Base-by-base conservation (phyloP, 2,888 invertebrate genomes). In the Leucania comma region DNA sequence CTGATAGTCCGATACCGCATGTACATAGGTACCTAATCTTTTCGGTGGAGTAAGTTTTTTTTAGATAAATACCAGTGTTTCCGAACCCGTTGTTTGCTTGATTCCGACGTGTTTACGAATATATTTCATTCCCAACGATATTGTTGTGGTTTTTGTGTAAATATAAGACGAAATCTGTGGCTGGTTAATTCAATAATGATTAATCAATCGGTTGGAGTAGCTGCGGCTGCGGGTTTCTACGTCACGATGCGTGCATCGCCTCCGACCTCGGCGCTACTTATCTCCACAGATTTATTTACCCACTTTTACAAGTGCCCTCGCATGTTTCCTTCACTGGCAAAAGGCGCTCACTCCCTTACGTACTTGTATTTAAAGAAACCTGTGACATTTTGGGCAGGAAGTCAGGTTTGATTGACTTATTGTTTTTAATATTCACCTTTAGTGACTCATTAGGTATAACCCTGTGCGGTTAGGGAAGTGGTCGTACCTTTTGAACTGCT, bases 231-330 rank as follows among this genome's bases (percentile, higher is more conserved):
- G 57, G 58, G 75, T 72, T 72, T 74, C 71, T 71, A 83, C 76
- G 83, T 83, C 84, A 76, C 82, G 81, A 78, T 68, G 83, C 82
- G 81, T 81, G 81, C 80, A 72, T 78, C 76, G 80, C 83, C 76
- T 80, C 69, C 78, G 91, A 90, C 93, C 94, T 93, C 90, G 93
- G 89, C 91, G 90, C 90, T 89, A 88, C 90, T 92, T 91, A 91
- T 90, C 90, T 88, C 83, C 79, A 85, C 87, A 87, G 90, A 90
- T 91, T 91, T 88, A 89, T 89, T 87, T 88, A 85, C 85, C 83
- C 84, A 88, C 83, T 87, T 88, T 89, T 84, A 85, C 82, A 72
- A 81, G 60, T 81, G 85, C 68, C 80, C 83, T 87, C 78, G 81
- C 63, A 68, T 76, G 69, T 84, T 77, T 75, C 82, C 82, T 85